These are phyloP conservation scores for Dascillus cervinus DNA, from an alignment of 2,888 invertebrate species.

Conservation along the genomic window DNA sequence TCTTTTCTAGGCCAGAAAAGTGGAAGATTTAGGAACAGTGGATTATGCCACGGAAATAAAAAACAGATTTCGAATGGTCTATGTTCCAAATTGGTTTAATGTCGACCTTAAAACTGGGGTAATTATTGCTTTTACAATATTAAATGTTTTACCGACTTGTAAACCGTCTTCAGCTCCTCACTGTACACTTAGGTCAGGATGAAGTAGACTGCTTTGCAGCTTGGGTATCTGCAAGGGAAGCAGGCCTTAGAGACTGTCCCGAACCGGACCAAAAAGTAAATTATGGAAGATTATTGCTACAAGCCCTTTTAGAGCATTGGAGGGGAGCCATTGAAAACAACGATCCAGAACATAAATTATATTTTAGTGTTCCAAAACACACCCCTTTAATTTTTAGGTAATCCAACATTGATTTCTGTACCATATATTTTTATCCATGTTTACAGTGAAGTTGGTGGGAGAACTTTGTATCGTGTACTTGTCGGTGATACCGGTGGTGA, in stretches of 20 bases:
- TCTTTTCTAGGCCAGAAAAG: conserved; percentile 57
- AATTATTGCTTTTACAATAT: no score
- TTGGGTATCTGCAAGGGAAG: conserved; percentile 96
- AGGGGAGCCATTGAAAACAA: conserved; percentile 57
- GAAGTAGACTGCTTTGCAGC: conserved; percentile 97
- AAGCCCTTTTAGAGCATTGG: conserved; percentile 95
- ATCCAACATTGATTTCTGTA: background rate
- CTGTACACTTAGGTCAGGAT: conserved; percentile 93
- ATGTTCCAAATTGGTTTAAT: conserved; percentile 98
- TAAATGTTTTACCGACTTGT: background rate
- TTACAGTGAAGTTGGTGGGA: conserved; percentile 86
- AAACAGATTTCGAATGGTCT: conserved; percentile 84
- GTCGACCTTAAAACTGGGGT: conserved; percentile 98
- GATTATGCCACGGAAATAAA: conserved; percentile 92
- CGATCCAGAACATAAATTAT: conserved; percentile 67
- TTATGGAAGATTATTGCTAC: conserved; percentile 86
- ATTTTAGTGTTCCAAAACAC: conserved; percentile 87
- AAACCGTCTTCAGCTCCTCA: conserved; percentile 66
- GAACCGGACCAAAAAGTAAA: conserved; percentile 87
- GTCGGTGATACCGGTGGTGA: conserved; percentile 93
- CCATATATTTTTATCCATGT: no score
- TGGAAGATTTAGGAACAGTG: conserved; percentile 84
- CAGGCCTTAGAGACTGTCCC: conserved; percentile 57
- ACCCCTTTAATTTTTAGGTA: conserved; percentile 94
- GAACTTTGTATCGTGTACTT: conserved; percentile 81